phyloP scores from a whole-genome alignment of 2,113 vertebrate species.

The Rana temporaria region DNA sequence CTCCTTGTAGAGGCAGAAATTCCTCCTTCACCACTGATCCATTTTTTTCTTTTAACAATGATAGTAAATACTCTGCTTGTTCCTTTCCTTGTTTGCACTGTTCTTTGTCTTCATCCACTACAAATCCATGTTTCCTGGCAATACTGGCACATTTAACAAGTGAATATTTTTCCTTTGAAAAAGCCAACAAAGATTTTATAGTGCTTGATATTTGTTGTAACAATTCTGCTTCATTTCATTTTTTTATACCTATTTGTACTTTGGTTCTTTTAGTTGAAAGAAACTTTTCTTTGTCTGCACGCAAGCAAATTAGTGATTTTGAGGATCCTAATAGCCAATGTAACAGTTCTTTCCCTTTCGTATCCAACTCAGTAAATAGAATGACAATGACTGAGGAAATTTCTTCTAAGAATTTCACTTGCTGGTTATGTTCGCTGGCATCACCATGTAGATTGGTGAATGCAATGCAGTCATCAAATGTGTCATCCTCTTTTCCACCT shows the following conservation, averaged over 20 bases:
- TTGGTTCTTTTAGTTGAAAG: constrained; percentile 2
- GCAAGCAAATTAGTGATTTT: constrained; percentile 68
- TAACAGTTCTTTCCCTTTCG: constrained; percentile 56
- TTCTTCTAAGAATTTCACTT: constrained; percentile 65
- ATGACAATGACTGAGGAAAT: constrained; percentile 71
- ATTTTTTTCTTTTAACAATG: constrained; percentile 42
- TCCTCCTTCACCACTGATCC: constrained; percentile 63
- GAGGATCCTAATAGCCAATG: constrained; percentile 50
- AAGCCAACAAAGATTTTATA: constrained; percentile 59
- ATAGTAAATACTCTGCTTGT: constrained; percentile 57
- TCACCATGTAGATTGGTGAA: constrained; percentile 77
- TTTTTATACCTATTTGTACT: constrained; percentile 65
- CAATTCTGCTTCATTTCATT: constrained; percentile 71
- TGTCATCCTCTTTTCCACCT: constrained; percentile 64
- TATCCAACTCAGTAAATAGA: constrained; percentile 63
- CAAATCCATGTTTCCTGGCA: constrained; percentile 61
- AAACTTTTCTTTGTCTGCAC: constrained; percentile 56
- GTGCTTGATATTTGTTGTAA: constrained; percentile 61
- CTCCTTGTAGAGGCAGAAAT: constrained; percentile 66
- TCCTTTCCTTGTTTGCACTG: constrained; percentile 63
- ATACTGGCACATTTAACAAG: constrained; percentile 60
- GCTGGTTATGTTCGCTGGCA: constrained; percentile 60
- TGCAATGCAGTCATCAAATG: constrained; percentile 71
- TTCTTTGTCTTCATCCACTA: constrained; percentile 67
- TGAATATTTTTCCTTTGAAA: constrained; percentile 47